Percentiles rank a stretch among this genome's conserved stretches.
phyloP scores from a whole-genome alignment of 2,888 invertebrate species.

The Drosophila rellima region DNA sequence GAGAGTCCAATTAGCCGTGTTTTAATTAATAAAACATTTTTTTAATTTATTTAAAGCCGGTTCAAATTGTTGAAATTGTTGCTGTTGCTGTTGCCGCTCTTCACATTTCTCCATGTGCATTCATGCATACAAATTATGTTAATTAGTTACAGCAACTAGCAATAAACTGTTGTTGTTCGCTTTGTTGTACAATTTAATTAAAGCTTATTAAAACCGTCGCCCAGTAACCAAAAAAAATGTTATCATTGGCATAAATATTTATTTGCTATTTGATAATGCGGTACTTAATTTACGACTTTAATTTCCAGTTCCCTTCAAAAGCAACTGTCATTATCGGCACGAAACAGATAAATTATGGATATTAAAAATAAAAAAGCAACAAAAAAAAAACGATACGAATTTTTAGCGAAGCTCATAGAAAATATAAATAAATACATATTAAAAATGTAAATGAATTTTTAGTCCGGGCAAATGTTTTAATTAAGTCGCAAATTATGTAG shows the following conservation, averaged over 20 bases:
- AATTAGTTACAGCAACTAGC: conserved; percentile 69
- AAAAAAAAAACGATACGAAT: conserved; percentile 10
- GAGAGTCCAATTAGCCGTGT: conserved; percentile 55
- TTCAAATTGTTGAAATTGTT: conserved; percentile 29
- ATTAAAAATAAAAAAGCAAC: background rate
- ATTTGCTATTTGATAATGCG: conserved; percentile 50
- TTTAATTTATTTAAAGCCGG: conserved; percentile 69
- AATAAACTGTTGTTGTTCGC: conserved; percentile 28
- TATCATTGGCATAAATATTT: conserved; percentile 53
- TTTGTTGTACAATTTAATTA: conserved; percentile 64
- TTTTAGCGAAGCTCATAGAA: conserved; percentile 17
- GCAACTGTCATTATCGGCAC: conserved; percentile 24
- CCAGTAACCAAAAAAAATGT: conserved; percentile 12
- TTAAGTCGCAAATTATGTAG: conserved; percentile 65
- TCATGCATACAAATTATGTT: conserved; percentile 71
- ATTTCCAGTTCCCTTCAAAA: conserved; percentile 31
- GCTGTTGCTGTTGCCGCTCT: conserved; percentile 7
- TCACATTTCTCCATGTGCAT: conserved; percentile 44
- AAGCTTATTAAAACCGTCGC: conserved; percentile 70
- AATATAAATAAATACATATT: conserved; percentile 20
- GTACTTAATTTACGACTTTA: conserved; percentile 62
- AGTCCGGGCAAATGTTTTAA: conserved; percentile 64
- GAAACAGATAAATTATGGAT: conserved; percentile 12
- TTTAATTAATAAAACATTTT: conserved; percentile 67
- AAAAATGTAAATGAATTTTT: conserved; percentile 33